These are phyloP conservation scores for Heliconius charithonia DNA, from an alignment of 2,888 invertebrate genomes.

Conservation along the genomic window DNA sequence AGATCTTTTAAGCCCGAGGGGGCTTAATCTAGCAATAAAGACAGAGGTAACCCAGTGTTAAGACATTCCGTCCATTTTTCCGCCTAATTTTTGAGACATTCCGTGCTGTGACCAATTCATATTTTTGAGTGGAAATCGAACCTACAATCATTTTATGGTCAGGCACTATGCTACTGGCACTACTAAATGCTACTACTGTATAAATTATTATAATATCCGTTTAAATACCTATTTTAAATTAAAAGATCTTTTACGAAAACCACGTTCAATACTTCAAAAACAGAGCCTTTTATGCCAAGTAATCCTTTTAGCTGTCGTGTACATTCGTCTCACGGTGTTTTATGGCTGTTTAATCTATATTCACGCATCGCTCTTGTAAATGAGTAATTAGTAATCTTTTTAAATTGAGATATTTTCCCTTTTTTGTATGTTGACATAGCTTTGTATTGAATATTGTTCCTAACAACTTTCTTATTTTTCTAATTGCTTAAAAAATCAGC, in stretches of 20 bases:
- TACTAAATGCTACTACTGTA: too few species aligned
- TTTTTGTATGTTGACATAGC: not conserved
- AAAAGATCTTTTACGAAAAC: conserved; percentile 35
- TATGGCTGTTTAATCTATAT: conserved; percentile 16
- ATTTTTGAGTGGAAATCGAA: too few species aligned
- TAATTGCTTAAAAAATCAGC: too few species aligned
- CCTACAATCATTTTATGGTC: too few species aligned
- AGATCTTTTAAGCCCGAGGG: too few species aligned
- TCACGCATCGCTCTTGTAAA: not conserved
- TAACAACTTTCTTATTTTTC: too few species aligned
- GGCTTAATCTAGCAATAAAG: too few species aligned
- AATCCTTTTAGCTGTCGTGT: conserved; percentile 37
- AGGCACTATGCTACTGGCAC: too few species aligned
- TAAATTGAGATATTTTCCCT: not conserved
- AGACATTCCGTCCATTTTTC: too few species aligned
- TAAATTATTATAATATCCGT: conserved; percentile 34
- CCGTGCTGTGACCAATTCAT: too few species aligned
- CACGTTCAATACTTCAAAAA: conserved; percentile 40
- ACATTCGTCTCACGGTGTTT: conserved; percentile 23
- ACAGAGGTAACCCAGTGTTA: too few species aligned
- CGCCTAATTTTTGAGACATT: too few species aligned
- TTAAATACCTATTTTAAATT: conserved; percentile 45
- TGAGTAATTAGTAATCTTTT: not conserved
- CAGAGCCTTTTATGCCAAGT: conserved; percentile 27
- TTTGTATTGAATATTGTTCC: not conserved